phyloP scores from a whole-genome alignment of 1,140 invertebrate species.

The Drosophila equinoxialis region DNA sequence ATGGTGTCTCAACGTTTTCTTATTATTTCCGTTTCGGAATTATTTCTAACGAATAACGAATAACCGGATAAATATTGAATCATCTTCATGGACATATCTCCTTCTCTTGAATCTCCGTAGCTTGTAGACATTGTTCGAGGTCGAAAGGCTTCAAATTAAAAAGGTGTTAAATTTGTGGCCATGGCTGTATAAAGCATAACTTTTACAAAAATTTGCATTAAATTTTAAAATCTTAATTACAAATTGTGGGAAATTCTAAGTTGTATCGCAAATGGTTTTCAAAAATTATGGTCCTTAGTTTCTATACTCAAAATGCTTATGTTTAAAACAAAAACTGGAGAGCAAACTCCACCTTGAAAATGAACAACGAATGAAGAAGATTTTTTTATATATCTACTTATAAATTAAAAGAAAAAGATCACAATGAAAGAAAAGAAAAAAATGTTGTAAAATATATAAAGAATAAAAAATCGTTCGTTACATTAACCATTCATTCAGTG shows the following conservation, averaged over 20 bases:
- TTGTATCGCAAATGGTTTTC: conserved; percentile 76
- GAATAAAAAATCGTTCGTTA: conserved; percentile 69
- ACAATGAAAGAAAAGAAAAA: not conserved
- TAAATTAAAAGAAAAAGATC: conserved; percentile 39
- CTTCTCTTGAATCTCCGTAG: too few species aligned
- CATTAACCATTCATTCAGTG: conserved; percentile 80
- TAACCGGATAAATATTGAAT: too few species aligned
- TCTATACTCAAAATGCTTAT: conserved; percentile 55
- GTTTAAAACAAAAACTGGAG: conserved; percentile 55
- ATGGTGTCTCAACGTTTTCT: too few species aligned
- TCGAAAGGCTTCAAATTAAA: too few species aligned
- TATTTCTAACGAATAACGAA: too few species aligned
- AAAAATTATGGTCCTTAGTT: conserved; percentile 29
- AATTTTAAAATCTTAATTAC: too few species aligned
- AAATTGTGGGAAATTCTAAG: conserved; percentile 4
- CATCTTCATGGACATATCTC: too few species aligned
- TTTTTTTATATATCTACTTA: conserved; percentile 47
- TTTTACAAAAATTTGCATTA: too few species aligned
- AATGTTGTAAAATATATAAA: conserved; percentile 62
- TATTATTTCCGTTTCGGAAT: too few species aligned
- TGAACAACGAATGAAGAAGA: conserved; percentile 78
- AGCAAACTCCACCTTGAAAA: conserved; percentile 81
- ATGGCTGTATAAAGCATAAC: too few species aligned
- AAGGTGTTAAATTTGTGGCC: too few species aligned
- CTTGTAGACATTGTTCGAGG: too few species aligned